Base-by-base conservation (phyloP, 2,888 invertebrate genomes). In the Napeogenes inachia region DNA sequence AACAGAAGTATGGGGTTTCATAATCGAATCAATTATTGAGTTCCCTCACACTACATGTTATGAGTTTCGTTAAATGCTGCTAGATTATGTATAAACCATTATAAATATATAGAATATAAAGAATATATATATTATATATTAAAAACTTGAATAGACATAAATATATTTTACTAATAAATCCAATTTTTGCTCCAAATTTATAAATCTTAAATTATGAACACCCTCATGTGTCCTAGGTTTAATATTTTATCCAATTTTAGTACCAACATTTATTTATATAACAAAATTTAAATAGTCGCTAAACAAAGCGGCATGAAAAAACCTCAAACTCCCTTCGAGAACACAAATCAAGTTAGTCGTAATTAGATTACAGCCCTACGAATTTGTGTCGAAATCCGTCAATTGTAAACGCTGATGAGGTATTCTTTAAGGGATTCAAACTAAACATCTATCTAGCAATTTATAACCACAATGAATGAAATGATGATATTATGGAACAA, bases 381-480 rank as follows among this genome's bases (percentile, higher is more conserved):
- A 70, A 73, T 72, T 70, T 71, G 70, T 68, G 70, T 69, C 72
- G 73, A 67, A 76, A 76, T 72, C 78, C 76, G 75, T 73, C 77
- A 75, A 77, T 76, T 76, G 78, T 73, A 71, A 69, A 73, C 73
- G 70, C 75, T 86, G 85, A 87, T 83, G 83, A 87, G 79, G 82
- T 79, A 86, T 87, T 87, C 84, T 86, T 81, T 80, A 75, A 66
- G 68, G 66, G 68, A 66, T 68, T 70, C 70, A 73, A 73, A 70
- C 67, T 64, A 67, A 60, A 57, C 59, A 33, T 50, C 50, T n/a
- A 50, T 50, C 10, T 50, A 30, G 3, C 30, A 50, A 50, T 50
- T 50, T 50, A 30, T 50, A 50, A 8, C 21, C 12, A 38, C 47
- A 55, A 55, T n/a, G 46, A 54, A 55, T 46, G 13, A 60, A 21